Evolutionary conservation across 1,140 invertebrate genomes (phyloP).

Genomic region (Lordiphosa clarofinis): DNA sequence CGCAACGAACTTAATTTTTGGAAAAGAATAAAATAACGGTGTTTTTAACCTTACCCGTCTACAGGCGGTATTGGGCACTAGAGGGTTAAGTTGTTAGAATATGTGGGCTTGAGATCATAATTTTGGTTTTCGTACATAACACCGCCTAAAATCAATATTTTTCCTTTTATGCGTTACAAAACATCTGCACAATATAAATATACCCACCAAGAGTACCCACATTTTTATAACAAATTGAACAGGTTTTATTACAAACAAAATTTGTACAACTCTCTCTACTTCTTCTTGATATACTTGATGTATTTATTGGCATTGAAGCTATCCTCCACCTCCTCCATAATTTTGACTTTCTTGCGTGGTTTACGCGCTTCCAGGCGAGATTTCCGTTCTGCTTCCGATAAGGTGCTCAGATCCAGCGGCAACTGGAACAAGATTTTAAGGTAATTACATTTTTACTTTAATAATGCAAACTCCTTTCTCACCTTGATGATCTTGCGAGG

Average conservation of each 20-base stretch:
- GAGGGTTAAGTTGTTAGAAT: too few species aligned
- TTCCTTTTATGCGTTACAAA: too few species aligned
- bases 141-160: too few species aligned
- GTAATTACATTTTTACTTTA: not conserved
- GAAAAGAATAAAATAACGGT: too few species aligned
- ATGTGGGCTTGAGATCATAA: too few species aligned
- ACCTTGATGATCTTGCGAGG: constrained; percentile 92
- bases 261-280: constrained; percentile 29
- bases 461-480: constrained; percentile 17
- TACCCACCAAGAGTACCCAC: too few species aligned
- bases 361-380: constrained; percentile 85
- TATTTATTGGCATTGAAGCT: constrained; percentile 89
- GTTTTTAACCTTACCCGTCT: too few species aligned
- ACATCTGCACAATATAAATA: too few species aligned
- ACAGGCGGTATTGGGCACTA: too few species aligned
- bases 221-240: too few species aligned
- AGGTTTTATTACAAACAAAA: constrained; percentile 16
- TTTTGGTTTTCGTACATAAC: too few species aligned
- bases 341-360: constrained; percentile 87
- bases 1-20: too few species aligned
- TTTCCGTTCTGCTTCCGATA: constrained; percentile 86
- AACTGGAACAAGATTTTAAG: constrained; percentile 82
- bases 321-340: constrained; percentile 88
- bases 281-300: constrained; percentile 86
- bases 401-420: constrained; percentile 86